Evolutionary conservation across 2,113 vertebrate species (phyloP), one percentile per base, ranked within the genome.

Genomic region (Polypterus bichir): DNA sequence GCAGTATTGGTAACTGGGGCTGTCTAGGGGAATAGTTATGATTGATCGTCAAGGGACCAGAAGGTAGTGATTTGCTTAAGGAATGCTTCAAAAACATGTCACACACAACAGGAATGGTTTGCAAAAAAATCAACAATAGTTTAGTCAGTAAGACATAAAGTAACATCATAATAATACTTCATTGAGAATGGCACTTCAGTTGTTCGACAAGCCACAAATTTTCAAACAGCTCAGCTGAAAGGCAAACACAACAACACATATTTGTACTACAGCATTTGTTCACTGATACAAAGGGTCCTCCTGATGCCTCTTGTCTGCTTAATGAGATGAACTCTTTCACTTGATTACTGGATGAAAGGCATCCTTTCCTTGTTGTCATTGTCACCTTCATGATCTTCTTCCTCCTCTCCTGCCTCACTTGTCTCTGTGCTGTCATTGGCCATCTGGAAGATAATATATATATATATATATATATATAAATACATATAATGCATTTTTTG

Each of bases 351-450:
- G 81, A 99, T 99, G 71, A 99, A 99, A 44, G 96, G 96, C 85
- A 93, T 98, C 65, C 94, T 83, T 76, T 99, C 96, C 80, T 99
- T 99, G 73, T 92, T 97, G 71, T 98, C 96, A 0, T 86, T 85
- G 77, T 97, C 95, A 0, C 90, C 95, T 71, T 99, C 96, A 0
- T 96, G 93, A 74, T 99, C 96, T 71, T 98, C 96, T 7, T 99
- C 96, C 61, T 99, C 96, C 65, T 99, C 96, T 0, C 95, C 94
- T 0, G 96, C 95, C 71, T 99, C 96, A 1, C 96, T 99, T 3
- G 95, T 99, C 86, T 99, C 96, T 0, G 96, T 99, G 78, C 96
- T 99, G 81, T 99, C 96, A 0, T 89, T 97, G 75, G 96, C 96
- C 96, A 99, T 98, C 96, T 99, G 81, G 3, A 68, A 27, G 27